These are phyloP conservation scores for Raphicerus campestris DNA, from an alignment of 2,113 vertebrate genomes.

Conservation along the genomic window DNA sequence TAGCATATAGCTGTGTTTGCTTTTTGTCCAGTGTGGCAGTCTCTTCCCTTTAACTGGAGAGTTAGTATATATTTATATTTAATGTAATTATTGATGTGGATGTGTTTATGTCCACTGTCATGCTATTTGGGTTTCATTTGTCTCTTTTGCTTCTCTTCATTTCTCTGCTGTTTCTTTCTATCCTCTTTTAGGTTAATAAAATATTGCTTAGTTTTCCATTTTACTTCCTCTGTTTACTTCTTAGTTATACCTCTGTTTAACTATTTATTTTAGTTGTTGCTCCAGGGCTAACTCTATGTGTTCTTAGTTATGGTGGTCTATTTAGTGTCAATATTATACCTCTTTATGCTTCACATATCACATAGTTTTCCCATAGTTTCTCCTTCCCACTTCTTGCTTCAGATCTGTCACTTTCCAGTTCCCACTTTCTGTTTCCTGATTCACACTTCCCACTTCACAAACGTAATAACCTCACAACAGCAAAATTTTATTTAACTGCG, in stretches of 20 bases:
- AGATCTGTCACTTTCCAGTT: not conserved
- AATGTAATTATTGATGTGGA: not conserved
- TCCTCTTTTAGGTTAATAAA: not conserved
- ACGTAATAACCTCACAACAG: not conserved
- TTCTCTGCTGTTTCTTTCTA: not conserved
- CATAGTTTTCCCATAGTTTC: not conserved
- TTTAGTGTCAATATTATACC: not conserved
- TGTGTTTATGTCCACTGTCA: not conserved
- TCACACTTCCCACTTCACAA: not conserved
- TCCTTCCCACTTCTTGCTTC: not conserved
- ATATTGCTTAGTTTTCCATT: not conserved
- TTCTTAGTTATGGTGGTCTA: not conserved
- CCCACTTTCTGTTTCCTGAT: not conserved
- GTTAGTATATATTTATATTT: conserved; percentile 27
- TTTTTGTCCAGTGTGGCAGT: not conserved
- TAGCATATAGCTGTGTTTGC: not conserved
- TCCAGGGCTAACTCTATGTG: not conserved
- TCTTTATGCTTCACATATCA: not conserved
- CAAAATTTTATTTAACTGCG: not conserved
- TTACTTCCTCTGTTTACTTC: not conserved
- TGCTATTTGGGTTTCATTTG: conserved; percentile 26
- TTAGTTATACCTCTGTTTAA: not conserved
- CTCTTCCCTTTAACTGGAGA: not conserved
- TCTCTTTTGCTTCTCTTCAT: not conserved
- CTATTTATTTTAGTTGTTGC: not conserved